A percentile compares a stretch with the other conserved stretches of the same genome.
Conservation (phyloP, 2,888 invertebrate genomes). For the Diarsia dahlii region DNA sequence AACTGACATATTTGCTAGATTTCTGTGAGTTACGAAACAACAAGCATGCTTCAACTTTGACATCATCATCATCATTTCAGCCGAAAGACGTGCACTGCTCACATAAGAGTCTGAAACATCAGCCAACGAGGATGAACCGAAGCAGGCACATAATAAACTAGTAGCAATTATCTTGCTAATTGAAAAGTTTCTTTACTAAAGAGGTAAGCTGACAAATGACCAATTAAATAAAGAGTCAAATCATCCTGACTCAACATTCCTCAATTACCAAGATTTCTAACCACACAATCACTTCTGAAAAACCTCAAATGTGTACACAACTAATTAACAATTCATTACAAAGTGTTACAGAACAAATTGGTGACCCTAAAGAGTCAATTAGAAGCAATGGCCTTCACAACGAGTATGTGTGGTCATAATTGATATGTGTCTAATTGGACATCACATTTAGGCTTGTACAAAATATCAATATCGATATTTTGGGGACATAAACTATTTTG, state of each 20-base stretch:
- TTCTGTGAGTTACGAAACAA: too few species aligned
- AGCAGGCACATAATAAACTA: background rate
- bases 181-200: background rate
- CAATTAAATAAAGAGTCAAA: background rate
- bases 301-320: slow-evolving; percentile 50
- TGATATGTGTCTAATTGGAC: slow-evolving; percentile 69
- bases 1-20: too few species aligned
- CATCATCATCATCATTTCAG: too few species aligned
- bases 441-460: slow-evolving; percentile 54
- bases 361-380: slow-evolving; percentile 55
- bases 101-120: background rate
- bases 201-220: background rate
- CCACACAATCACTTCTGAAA: slow-evolving; percentile 26
- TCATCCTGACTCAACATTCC: slow-evolving; percentile 16
- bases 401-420: slow-evolving; percentile 59
- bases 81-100: too few species aligned
- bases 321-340: slow-evolving; percentile 34
- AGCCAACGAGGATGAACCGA: background rate
- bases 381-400: slow-evolving; percentile 60
- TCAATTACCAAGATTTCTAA: slow-evolving; percentile 32
- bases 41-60: background rate
- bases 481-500: background rate
- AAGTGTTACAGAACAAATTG: slow-evolving; percentile 46
- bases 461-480: too few species aligned
- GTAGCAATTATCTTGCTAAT: background rate